phyloP scores from a whole-genome alignment of 2,888 invertebrate species.

The Dynastes tityus region DNA sequence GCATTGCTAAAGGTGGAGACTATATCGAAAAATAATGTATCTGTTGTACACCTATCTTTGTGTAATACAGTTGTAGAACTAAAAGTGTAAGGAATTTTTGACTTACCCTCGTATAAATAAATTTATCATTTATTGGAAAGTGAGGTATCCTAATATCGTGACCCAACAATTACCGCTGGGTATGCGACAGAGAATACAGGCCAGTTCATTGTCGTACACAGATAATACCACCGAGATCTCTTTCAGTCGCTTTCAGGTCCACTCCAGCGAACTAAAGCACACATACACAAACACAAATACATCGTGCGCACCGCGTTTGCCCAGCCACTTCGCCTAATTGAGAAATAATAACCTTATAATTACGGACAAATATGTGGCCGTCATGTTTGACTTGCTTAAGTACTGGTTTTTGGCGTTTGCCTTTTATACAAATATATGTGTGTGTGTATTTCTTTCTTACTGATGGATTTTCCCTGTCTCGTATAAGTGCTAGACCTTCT shows the following conservation, averaged over 20 bases:
- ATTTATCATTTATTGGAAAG: too few relatives aligned
- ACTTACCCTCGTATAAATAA: too few relatives aligned
- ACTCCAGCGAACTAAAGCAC: neutral
- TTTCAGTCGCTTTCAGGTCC: neutral
- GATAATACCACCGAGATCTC: neutral
- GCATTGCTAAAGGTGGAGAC: too few relatives aligned
- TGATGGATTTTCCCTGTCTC: too few relatives aligned
- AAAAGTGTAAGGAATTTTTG: too few relatives aligned
- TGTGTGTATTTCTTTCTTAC: too few relatives aligned
- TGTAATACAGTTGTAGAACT: too few relatives aligned
- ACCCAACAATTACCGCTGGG: neutral
- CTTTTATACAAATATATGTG: too few relatives aligned
- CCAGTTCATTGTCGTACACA: neutral
- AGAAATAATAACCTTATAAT: slow-evolving; percentile 38
- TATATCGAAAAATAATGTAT: too few relatives aligned
- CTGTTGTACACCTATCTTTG: too few relatives aligned
- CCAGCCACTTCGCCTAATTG: slow-evolving; percentile 29
- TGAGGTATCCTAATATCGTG: neutral
- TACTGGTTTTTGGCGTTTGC: slow-evolving; percentile 13
- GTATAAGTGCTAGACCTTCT: too few relatives aligned
- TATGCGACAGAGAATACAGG: neutral
- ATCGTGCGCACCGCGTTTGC: neutral
- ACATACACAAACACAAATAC: too few relatives aligned
- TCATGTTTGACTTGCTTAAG: slow-evolving; percentile 33
- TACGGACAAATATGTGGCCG: slow-evolving; percentile 37